These are phyloP conservation scores for Misgurnus mizolepis DNA, from an alignment of 2,113 vertebrate species.

Conservation along the genomic window DNA sequence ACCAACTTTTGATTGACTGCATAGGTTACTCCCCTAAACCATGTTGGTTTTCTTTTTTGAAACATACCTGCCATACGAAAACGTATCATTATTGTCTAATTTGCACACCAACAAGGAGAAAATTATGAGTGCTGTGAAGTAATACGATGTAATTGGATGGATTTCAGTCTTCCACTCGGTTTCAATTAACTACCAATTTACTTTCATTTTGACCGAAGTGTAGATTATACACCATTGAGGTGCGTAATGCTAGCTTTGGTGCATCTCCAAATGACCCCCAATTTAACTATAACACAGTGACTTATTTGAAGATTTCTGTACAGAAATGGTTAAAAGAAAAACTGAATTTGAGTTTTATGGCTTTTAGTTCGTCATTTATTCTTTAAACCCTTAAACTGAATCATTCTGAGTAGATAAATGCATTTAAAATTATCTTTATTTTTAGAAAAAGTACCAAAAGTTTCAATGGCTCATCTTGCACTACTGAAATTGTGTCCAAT, in stretches of 20 bases:
- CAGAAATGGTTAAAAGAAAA: no score
- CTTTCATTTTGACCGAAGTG: conserved; percentile 41
- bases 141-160: conserved; percentile 48
- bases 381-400: no score
- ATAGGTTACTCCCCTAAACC: conserved; percentile 7
- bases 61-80: conserved; percentile 35
- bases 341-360: no score
- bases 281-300: conserved; percentile 25
- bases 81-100: conserved; percentile 36
- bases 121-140: conserved; percentile 38
- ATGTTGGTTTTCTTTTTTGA: conserved; percentile 34
- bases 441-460: no score
- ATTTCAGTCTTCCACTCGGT: conserved; percentile 49
- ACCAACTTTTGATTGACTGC: conserved; percentile 44
- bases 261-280: conserved; percentile 39
- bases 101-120: conserved; percentile 47
- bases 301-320: no score
- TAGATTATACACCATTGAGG: conserved; percentile 39
- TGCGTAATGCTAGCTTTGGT: conserved; percentile 39
- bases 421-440: no score
- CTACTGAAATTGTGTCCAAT: no score
- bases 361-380: no score
- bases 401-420: no score
- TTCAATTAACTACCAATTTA: conserved; percentile 57
- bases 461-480: no score